Evolutionary conservation across 2,888 invertebrate genomes (phyloP).

Genomic region (Eilema griseolum): DNA sequence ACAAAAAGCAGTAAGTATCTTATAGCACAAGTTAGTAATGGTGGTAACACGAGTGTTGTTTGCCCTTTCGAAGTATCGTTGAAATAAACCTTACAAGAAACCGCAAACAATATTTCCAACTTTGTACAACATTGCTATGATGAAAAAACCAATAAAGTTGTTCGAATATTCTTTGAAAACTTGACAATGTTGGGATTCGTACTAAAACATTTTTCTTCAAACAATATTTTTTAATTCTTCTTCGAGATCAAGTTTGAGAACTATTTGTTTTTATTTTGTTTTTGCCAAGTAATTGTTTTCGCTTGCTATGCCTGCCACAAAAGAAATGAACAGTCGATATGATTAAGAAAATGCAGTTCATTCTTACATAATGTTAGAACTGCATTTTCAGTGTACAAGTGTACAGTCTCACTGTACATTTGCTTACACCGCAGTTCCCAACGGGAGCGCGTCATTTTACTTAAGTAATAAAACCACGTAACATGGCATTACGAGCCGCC

Average conservation of each 20-base stretch:
- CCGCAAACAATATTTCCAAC: not conserved
- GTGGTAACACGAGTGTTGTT: not conserved
- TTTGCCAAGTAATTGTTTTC: not conserved
- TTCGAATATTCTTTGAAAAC: not conserved
- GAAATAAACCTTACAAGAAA: not conserved
- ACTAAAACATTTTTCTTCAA: not conserved
- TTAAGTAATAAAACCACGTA: no score
- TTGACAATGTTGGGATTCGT: not conserved
- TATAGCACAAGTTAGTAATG: no score
- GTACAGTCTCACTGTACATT: no score
- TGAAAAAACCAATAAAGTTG: constrained; percentile 5
- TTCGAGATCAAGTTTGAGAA: not conserved
- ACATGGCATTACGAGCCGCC: no score
- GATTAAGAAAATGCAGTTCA: no score
- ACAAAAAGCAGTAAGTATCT: no score
- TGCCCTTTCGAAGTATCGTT: not conserved
- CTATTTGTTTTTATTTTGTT: constrained; percentile 5
- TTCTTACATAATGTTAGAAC: no score
- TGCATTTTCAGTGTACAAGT: no score
- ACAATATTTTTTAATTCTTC: not conserved
- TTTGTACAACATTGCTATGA: not conserved
- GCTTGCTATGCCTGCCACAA: not conserved
- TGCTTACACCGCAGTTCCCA: no score
- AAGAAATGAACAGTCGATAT: not conserved
- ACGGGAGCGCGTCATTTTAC: no score